Evolutionary conservation across 2,113 vertebrate species (phyloP).

Genomic region (Nothobranchius kuhntae): DNA sequence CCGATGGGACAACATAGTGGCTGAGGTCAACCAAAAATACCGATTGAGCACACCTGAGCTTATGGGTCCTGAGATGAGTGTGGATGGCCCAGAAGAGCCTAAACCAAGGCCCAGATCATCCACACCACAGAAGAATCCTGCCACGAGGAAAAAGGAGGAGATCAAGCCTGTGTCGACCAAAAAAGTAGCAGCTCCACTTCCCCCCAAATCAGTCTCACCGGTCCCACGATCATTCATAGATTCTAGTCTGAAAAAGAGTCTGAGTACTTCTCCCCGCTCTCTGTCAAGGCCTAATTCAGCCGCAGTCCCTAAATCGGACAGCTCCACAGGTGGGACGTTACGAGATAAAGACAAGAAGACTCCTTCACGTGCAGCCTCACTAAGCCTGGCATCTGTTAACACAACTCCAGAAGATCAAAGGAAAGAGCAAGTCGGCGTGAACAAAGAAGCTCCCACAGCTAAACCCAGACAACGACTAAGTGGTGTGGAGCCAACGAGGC

Average conservation of each 20-base stretch:
- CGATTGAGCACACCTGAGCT: conserved; percentile 29
- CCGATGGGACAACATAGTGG: conserved; percentile 78
- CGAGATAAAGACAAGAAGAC: conserved; percentile 24
- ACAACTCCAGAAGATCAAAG: conserved; percentile 17
- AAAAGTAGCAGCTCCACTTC: conserved; percentile 45
- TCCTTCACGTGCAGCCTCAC: conserved; percentile 15
- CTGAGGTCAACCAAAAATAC: conserved; percentile 75
- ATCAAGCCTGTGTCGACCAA: conserved; percentile 42
- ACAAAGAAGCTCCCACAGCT: conserved; percentile 56
- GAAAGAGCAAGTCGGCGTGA: not conserved
- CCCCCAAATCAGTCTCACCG: conserved; percentile 45
- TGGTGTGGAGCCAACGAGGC: conserved; percentile 34
- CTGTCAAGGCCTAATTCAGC: conserved; percentile 19
- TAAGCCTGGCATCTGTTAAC: conserved; percentile 20
- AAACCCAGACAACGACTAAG: conserved; percentile 66
- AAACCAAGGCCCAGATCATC: conserved; percentile 13
- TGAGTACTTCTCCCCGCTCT: conserved; percentile 18
- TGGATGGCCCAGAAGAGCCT: conserved; percentile 66
- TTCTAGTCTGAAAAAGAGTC: conserved; percentile 28
- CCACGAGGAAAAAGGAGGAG: conserved; percentile 14
- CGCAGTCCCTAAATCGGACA: conserved; percentile 9
- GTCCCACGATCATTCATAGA: conserved; percentile 15
- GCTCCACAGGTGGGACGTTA: conserved; percentile 17
- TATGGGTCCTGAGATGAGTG: conserved; percentile 71
- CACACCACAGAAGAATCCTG: conserved; percentile 29